A percentile compares a stretch with the other conserved stretches of the same genome.
Evolutionary conservation across 2,888 invertebrate species (phyloP).

Genomic region (Phengaris alcon): DNA sequence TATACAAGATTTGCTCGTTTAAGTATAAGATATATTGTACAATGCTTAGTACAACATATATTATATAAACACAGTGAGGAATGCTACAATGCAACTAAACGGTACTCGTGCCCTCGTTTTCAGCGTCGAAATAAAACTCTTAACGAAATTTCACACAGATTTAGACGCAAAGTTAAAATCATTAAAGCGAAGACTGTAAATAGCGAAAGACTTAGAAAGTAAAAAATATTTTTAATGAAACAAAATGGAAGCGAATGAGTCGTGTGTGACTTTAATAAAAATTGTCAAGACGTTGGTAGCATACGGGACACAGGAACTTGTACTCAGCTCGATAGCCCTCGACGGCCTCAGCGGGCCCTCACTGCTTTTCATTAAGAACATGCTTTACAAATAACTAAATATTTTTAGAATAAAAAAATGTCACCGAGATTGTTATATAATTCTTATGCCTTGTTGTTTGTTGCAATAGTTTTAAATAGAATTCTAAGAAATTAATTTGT

Average conservation of each 20-base stretch:
- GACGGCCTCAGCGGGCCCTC: conserved; percentile 57
- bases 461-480: too few relatives aligned
- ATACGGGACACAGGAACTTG: conserved; percentile 54
- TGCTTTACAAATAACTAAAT: conserved; percentile 25
- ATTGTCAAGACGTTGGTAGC: conserved; percentile 37
- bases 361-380: conserved; percentile 52
- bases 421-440: conserved; percentile 1
- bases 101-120: conserved; percentile 51
- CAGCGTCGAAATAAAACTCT: conserved; percentile 51
- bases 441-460: background rate
- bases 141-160: conserved; percentile 33
- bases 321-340: conserved; percentile 69
- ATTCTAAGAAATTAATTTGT: too few relatives aligned
- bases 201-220: background rate
- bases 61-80: background rate
- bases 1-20: too few relatives aligned
- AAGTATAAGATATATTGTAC: background rate
- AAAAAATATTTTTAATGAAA: background rate
- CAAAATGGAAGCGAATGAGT: conserved; percentile 17
- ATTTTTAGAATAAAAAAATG: conserved; percentile 23
- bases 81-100: conserved; percentile 52
- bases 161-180: conserved; percentile 30
- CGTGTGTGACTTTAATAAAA: conserved; percentile 23
- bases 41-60: background rate
- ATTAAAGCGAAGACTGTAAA: background rate